Conservation (phyloP, 2,113 vertebrate species). For the Anarrhichthys ocellatus region DNA sequence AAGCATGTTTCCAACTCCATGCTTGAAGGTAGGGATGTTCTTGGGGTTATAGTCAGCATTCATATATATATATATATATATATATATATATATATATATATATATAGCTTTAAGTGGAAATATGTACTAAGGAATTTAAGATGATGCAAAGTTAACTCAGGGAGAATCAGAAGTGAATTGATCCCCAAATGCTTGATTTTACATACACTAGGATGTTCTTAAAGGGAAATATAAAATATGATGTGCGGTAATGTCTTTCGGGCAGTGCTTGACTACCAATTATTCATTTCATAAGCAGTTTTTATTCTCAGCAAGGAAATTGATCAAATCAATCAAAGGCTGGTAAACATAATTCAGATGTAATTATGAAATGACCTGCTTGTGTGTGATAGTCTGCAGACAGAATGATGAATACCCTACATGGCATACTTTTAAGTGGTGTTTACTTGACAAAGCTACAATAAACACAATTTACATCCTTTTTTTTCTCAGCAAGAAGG, state of each 20-base stretch:
- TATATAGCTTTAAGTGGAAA: background rate
- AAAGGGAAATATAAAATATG: slow-evolving; percentile 44
- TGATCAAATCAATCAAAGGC: slow-evolving; percentile 58
- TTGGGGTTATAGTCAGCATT: no score
- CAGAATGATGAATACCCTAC: slow-evolving; percentile 68
- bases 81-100: no score
- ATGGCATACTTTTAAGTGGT: slow-evolving; percentile 68
- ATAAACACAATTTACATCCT: slow-evolving; percentile 75
- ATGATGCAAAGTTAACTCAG: slow-evolving; percentile 20
- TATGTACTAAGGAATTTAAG: background rate
- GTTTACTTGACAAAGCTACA: slow-evolving; percentile 67
- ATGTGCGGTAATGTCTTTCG: slow-evolving; percentile 5
- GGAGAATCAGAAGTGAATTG: slow-evolving; percentile 22
- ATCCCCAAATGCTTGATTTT: slow-evolving; percentile 9
- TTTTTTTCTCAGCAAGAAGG: slow-evolving; percentile 63
- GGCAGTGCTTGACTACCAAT: slow-evolving; percentile 23
- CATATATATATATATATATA: no score
- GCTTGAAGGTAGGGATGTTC: no score
- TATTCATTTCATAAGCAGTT: slow-evolving; percentile 19
- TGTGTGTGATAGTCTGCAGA: slow-evolving; percentile 41
- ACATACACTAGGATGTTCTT: slow-evolving; percentile 15
- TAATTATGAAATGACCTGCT: slow-evolving; percentile 60
- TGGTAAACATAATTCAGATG: slow-evolving; percentile 49
- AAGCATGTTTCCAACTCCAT: no score
- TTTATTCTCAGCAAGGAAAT: slow-evolving; percentile 26